Conservation (phyloP, 2,797 vertebrate species). For the Takifugu ocellatus region DNA sequence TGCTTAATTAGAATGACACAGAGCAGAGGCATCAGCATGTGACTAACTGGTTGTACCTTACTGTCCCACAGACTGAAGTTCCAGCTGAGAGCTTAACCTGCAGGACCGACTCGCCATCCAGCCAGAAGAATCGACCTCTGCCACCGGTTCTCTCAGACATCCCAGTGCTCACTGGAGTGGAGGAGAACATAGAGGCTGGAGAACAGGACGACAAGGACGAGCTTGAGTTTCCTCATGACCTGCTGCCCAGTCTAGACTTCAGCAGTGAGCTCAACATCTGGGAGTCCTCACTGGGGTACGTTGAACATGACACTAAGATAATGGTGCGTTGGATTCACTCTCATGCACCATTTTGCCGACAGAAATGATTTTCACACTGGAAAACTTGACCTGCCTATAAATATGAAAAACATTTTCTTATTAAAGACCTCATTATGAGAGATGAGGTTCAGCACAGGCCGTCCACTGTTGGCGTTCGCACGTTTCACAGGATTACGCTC, state of each 20-base stretch:
- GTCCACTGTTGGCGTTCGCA: not conserved
- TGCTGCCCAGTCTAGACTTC: conserved; percentile 80
- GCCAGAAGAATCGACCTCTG: conserved; percentile 46
- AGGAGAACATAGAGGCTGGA: conserved; percentile 40
- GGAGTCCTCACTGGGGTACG: conserved; percentile 76
- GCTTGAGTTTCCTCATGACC: conserved; percentile 80
- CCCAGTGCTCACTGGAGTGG: conserved; percentile 56
- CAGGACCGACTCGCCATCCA: conserved; percentile 33
- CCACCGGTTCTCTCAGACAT: conserved; percentile 54
- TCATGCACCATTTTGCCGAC: too few relatives aligned
- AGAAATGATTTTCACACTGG: too few relatives aligned
- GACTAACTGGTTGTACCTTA: not conserved
- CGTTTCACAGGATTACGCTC: not conserved
- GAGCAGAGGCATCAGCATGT: conserved; percentile 3
- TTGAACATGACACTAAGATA: not conserved
- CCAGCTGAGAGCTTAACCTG: conserved; percentile 42
- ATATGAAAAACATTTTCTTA: not conserved
- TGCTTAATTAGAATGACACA: not conserved
- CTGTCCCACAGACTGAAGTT: conserved; percentile 57
- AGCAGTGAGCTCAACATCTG: conserved; percentile 79
- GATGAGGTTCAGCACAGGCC: not conserved
- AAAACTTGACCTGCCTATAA: too few relatives aligned
- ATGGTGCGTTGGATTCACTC: not conserved
- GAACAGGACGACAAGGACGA: conserved; percentile 63
- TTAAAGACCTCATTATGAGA: not conserved